phyloP scores from a whole-genome alignment of 2,888 invertebrate genomes.

The Deilephila elpenor region DNA sequence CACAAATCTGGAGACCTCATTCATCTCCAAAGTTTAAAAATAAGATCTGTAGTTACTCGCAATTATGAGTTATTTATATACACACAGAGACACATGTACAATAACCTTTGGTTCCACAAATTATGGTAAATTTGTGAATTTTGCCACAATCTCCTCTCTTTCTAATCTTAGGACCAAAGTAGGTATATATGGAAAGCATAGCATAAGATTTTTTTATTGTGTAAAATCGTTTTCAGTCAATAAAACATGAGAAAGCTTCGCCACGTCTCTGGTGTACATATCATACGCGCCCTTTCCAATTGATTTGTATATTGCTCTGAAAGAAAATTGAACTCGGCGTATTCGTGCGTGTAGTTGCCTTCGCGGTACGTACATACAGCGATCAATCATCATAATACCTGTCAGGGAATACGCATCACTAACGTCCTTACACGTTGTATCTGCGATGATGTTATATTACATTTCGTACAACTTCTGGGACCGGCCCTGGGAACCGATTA shows the following conservation, averaged over 20 bases:
- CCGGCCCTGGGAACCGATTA: background rate
- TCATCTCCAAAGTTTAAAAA: too few relatives aligned
- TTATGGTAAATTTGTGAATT: too few relatives aligned
- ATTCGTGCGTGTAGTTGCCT: background rate
- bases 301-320: background rate
- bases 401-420: conserved; percentile 13
- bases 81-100: too few relatives aligned
- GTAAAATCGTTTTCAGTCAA: background rate
- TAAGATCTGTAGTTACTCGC: too few relatives aligned
- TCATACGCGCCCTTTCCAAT: background rate
- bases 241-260: background rate
- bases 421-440: conserved; percentile 6
- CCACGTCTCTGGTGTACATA: background rate
- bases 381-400: conserved; percentile 9
- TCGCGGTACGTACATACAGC: background rate
- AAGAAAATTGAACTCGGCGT: background rate
- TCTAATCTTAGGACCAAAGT: background rate
- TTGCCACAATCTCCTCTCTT: background rate
- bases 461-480: background rate
- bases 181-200: background rate
- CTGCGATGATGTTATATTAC: conserved; percentile 2
- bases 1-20: too few relatives aligned
- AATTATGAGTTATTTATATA: too few relatives aligned
- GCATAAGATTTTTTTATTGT: background rate
- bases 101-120: too few relatives aligned